Conservation (phyloP, 2,888 invertebrate species). For the Drosophila barbarae region DNA sequence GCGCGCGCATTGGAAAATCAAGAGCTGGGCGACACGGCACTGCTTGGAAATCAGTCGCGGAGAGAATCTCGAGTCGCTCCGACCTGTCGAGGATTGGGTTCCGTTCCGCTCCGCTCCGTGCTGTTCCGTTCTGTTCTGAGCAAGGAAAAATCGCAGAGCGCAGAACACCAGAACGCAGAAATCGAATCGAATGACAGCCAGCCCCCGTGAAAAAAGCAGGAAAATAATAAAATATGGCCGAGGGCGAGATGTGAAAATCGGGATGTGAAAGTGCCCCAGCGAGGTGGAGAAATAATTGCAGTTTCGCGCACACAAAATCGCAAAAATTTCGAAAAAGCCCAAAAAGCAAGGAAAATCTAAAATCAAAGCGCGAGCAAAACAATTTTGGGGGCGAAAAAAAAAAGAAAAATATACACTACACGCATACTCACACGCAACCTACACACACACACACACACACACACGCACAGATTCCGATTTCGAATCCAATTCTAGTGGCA, state of each 20-base stretch:
- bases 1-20: constrained; percentile 52
- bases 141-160: constrained; percentile 54
- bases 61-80: constrained; percentile 68
- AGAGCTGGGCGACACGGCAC: constrained; percentile 47
- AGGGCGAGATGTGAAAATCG: constrained; percentile 31
- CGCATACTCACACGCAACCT: constrained; percentile 45
- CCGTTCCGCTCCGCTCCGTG: constrained; percentile 60
- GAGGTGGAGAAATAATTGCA: constrained; percentile 34
- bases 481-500: constrained; percentile 60
- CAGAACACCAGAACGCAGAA: constrained; percentile 39
- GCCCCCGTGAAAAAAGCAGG: constrained; percentile 26
- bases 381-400: constrained; percentile 57
- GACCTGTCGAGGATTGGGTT: constrained; percentile 60
- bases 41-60: constrained; percentile 65
- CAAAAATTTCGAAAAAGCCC: not conserved
- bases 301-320: constrained; percentile 14
- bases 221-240: constrained; percentile 38
- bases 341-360: constrained; percentile 1
- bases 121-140: constrained; percentile 47
- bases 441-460: constrained; percentile 16
- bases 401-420: constrained; percentile 43
- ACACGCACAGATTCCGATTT: constrained; percentile 31
- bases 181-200: constrained; percentile 44
- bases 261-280: constrained; percentile 13
- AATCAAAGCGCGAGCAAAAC: constrained; percentile 39